Conservation (phyloP, 2,888 invertebrate species). For the Nomada lathburiana region DNA sequence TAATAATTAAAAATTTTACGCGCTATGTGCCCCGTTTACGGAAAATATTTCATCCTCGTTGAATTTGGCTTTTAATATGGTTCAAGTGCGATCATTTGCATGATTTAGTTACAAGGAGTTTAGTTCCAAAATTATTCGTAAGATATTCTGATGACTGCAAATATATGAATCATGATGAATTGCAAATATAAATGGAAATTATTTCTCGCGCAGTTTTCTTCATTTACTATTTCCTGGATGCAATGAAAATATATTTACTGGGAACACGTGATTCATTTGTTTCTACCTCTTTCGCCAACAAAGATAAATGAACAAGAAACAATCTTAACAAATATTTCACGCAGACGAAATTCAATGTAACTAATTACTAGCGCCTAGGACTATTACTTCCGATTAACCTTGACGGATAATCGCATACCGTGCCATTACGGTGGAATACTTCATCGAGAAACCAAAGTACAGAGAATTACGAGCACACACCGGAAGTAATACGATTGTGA, state of each 20-base stretch:
- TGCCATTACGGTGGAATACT: constrained; percentile 12
- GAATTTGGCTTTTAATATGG: no score
- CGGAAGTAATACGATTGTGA: constrained; percentile 26
- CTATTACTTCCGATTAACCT: constrained; percentile 26
- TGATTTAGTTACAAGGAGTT: no score
- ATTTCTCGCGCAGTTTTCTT: background rate
- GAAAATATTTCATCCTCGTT: no score
- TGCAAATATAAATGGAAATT: background rate
- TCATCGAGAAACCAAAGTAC: background rate
- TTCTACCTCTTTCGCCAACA: no score
- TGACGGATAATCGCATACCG: constrained; percentile 32
- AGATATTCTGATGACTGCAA: background rate
- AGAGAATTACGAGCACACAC: constrained; percentile 16
- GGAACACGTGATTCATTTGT: no score
- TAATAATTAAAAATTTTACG: no score
- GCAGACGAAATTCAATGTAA: constrained; percentile 52
- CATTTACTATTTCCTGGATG: no score
- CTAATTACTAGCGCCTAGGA: constrained; percentile 26
- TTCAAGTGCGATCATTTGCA: no score
- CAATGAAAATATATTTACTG: no score
- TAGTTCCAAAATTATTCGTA: no score
- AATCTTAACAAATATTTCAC: constrained; percentile 7
- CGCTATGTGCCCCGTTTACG: no score
- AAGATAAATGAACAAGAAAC: background rate
- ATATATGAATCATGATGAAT: background rate